These are phyloP conservation scores for Drepanosiphum platanoidis DNA, from an alignment of 2,888 invertebrate species.

Conservation along the genomic window DNA sequence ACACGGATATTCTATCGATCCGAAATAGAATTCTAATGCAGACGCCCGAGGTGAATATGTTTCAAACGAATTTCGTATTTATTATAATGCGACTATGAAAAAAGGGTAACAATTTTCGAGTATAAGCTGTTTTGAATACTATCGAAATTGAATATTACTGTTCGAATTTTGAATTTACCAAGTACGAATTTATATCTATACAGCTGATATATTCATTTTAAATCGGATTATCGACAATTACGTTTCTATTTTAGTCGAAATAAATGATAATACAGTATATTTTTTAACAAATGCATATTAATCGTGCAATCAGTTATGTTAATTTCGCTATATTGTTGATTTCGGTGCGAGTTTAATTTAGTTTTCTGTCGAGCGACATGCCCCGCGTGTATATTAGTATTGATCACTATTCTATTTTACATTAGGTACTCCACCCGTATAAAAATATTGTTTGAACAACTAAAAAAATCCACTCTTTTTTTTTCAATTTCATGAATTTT, in stretches of 20 bases:
- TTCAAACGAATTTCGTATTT: too few species aligned
- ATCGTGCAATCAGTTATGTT: neutral
- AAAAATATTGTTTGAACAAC: neutral
- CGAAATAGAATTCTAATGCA: neutral
- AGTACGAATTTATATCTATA: too few species aligned
- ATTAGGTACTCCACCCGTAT: neutral
- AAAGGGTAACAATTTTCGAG: too few species aligned
- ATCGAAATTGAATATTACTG: too few species aligned
- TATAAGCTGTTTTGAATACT: too few species aligned
- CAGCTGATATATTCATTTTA: neutral
- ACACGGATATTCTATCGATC: neutral
- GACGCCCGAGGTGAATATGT: neutral
- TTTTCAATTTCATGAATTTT: neutral
- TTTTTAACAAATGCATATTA: neutral
- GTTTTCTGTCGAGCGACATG: neutral
- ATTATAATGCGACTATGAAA: too few species aligned
- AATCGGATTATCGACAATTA: neutral
- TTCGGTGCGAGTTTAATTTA: neutral
- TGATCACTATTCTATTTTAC: neutral
- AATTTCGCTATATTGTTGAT: neutral
- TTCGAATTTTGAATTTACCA: too few species aligned
- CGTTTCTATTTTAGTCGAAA: neutral
- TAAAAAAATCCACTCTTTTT: neutral
- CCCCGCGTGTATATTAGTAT: neutral
- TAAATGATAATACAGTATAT: neutral